These are phyloP conservation scores for Melospiza melodia DNA, from an alignment of 2,113 vertebrate genomes.

Conservation along the genomic window DNA sequence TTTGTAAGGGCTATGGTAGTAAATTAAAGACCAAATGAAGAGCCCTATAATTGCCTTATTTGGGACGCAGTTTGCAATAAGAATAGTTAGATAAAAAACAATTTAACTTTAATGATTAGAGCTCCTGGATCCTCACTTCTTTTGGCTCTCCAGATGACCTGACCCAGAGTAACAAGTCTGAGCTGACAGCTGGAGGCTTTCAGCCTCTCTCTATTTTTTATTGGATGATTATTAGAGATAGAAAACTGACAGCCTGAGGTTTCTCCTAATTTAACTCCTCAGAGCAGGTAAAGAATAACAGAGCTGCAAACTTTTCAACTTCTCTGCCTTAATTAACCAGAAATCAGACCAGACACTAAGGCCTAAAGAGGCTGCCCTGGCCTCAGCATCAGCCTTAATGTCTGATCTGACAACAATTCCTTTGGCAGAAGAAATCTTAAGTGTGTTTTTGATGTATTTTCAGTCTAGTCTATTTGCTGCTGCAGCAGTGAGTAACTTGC, in stretches of 20 bases:
- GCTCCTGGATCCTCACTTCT: background rate
- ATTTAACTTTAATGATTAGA: background rate
- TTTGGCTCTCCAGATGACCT: background rate
- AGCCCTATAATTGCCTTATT: background rate
- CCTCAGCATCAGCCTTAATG: background rate
- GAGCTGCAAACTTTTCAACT: background rate
- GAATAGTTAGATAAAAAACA: background rate
- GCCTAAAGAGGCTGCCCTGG: background rate
- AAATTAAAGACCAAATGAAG: background rate
- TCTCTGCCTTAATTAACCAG: conserved; percentile 12
- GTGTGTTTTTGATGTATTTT: background rate
- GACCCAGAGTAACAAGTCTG: background rate
- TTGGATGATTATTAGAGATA: background rate
- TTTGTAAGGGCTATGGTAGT: background rate
- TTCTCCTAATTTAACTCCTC: background rate
- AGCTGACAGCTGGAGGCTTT: background rate
- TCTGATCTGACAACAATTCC: background rate
- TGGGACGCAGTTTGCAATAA: background rate
- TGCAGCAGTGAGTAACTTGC: background rate
- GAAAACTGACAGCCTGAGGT: background rate
- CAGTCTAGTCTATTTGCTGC: background rate
- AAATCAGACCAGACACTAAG: background rate
- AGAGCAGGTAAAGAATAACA: background rate
- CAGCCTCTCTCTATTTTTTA: background rate
- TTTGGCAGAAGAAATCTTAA: background rate